Percentiles rank a stretch among this genome's conserved stretches.
Evolutionary conservation across 2,888 invertebrate genomes (phyloP).

Genomic region (Melanargia galathea): DNA sequence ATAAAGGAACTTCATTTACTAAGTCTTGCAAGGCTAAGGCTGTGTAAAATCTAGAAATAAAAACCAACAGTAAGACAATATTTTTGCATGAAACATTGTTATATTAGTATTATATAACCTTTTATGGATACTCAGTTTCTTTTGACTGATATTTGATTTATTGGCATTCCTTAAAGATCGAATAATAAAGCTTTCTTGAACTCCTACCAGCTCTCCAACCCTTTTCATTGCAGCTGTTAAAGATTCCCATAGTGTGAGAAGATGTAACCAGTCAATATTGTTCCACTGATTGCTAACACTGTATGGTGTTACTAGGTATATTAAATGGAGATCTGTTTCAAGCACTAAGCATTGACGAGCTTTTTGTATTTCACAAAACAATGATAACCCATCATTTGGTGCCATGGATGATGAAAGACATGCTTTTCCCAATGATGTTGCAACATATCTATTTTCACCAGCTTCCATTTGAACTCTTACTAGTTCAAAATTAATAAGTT

Average conservation of each 20-base stretch:
- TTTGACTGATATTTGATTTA: slow-evolving; percentile 79
- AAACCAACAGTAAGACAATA: slow-evolving; percentile 12
- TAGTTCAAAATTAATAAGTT: slow-evolving; percentile 91
- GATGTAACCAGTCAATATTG: slow-evolving; percentile 91
- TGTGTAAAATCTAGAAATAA: slow-evolving; percentile 88
- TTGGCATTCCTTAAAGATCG: slow-evolving; percentile 87
- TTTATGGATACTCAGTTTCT: slow-evolving; percentile 84
- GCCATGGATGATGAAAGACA: slow-evolving; percentile 96
- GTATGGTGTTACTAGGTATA: slow-evolving; percentile 97
- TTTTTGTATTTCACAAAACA: slow-evolving; percentile 94
- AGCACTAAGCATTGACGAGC: slow-evolving; percentile 95
- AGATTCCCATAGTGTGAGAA: slow-evolving; percentile 91
- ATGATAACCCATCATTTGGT: slow-evolving; percentile 95
- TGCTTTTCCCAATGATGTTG: slow-evolving; percentile 95
- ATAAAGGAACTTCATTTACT: slow-evolving; percentile 93
- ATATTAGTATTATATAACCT: slow-evolving; percentile 62
- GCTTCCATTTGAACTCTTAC: slow-evolving; percentile 84
- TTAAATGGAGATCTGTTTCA: slow-evolving; percentile 96
- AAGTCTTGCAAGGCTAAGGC: slow-evolving; percentile 96
- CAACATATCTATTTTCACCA: slow-evolving; percentile 81
- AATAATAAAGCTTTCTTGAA: slow-evolving; percentile 92
- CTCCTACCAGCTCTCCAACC: slow-evolving; percentile 94
- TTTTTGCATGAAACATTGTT: neutral
- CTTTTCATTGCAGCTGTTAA: slow-evolving; percentile 90
- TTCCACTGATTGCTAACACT: slow-evolving; percentile 91